Conservation (phyloP, 2,888 invertebrate species). For the Plebejus melissa region DNA sequence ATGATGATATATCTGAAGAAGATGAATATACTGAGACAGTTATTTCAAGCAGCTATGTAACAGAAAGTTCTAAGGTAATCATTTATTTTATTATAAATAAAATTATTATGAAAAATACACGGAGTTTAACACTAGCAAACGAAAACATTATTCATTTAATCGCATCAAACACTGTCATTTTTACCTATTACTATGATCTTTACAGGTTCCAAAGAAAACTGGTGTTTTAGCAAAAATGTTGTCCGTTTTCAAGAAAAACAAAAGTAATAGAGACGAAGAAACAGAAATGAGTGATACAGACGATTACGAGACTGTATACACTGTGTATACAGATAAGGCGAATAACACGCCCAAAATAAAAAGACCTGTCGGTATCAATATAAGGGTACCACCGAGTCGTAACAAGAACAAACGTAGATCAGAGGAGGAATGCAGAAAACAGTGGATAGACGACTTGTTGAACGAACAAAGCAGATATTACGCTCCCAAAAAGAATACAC, state of each 20-base stretch:
- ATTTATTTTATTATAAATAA: neutral
- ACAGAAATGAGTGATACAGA: conserved; percentile 50
- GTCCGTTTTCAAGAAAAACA: conserved; percentile 49
- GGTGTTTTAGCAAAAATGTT: conserved; percentile 57
- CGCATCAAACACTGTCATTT: neutral
- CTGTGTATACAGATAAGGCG: conserved; percentile 51
- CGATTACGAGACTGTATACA: conserved; percentile 55
- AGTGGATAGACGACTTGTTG: conserved; percentile 54
- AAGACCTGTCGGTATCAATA: conserved; percentile 8
- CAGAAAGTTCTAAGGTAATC: neutral
- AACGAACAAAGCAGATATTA: conserved; percentile 43
- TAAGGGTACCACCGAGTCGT: conserved; percentile 27
- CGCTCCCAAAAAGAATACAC: conserved; percentile 32
- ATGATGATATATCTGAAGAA: conserved; percentile 8
- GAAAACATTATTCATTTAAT: neutral
- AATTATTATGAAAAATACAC: neutral
- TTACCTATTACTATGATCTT: neutral
- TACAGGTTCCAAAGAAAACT: conserved; percentile 44
- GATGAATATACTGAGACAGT: conserved; percentile 6
- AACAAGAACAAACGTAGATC: conserved; percentile 46
- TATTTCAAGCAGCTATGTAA: conserved; percentile 1
- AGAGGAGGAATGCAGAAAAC: conserved; percentile 59
- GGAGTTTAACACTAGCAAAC: neutral
- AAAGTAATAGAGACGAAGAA: conserved; percentile 37
- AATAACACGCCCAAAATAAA: conserved; percentile 6